phyloP scores from a whole-genome alignment of 1,140 invertebrate genomes.

The Bicyclus anynana region DNA sequence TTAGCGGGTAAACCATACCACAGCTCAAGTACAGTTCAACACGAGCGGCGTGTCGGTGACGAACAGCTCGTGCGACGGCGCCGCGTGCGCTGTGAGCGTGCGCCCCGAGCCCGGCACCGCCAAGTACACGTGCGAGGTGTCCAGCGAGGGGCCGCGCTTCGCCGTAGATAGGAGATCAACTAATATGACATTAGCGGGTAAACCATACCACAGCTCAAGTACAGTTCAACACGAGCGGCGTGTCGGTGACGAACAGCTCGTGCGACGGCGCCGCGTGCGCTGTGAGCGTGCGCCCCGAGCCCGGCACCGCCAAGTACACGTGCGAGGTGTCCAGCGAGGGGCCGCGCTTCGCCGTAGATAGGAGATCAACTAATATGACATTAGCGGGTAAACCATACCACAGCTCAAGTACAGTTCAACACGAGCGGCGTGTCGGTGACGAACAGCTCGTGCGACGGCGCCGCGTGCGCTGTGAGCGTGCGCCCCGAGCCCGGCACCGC shows the following conservation, averaged over 20 bases:
- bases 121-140: constrained; percentile 61
- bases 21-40: no score
- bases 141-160: constrained; percentile 62
- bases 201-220: no score
- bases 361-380: constrained; percentile 56
- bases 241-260: constrained; percentile 55
- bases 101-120: constrained; percentile 53
- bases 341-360: constrained; percentile 58
- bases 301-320: constrained; percentile 54
- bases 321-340: constrained; percentile 67
- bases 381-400: constrained; percentile 58
- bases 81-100: constrained; percentile 45
- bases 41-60: constrained; percentile 44
- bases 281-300: constrained; percentile 50
- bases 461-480: constrained; percentile 45
- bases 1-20: constrained; percentile 58
- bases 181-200: constrained; percentile 64
- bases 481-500: constrained; percentile 53
- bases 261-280: constrained; percentile 43
- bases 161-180: constrained; percentile 52
- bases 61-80: constrained; percentile 55
- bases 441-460: constrained; percentile 55
- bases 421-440: constrained; percentile 44
- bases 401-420: no score
- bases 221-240: constrained; percentile 56